Base-by-base conservation (phyloP, 2,888 invertebrate genomes). In the Cephus rjabovi region DNA sequence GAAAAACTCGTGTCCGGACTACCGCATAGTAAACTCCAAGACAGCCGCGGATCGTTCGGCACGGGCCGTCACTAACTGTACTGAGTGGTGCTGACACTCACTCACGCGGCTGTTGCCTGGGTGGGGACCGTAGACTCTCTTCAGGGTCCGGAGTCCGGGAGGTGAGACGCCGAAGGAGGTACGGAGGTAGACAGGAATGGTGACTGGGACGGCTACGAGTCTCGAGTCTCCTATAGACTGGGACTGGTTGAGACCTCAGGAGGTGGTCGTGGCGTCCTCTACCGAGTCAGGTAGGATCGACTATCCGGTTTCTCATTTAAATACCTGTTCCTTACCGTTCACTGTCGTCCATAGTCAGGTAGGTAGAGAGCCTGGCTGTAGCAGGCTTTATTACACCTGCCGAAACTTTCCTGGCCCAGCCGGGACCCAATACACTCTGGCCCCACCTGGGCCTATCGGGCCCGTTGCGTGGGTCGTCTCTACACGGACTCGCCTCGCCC, bases 61-160 rank as follows among this genome's bases (percentile, higher is more conserved):
- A 84, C 84, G 86, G 83, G 84, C 86, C 87, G 87, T 87, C 88
- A 83, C 85, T 89, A 89, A 90, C 89, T 89, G 89, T 89, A 89
- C 88, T 85, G 87, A 88, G 84, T 84, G 82, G 80, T 82, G 86
- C 85, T 83, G 87, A 86, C 86, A 88, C 83, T 87, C 86, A 85
- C 85, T 86, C 87, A 85, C 83, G 84, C 86, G 76, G 75, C 75
- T 74, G 79, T 81, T 78, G 77, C 33, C 33, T 15, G 79, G 86
- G 87, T 84, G 85, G 83, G 86, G 84, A 80, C 81, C 83, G 76
- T 74, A 37, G 68, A 70, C 34, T 15, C 75, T 77, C 74, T 73
- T 69, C 75, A 6, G 31, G 23, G 74, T 34, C 35, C 34, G 73
- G 40, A 79, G 79, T 69, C 79, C 76, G 77, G 76, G 77, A 81